Base-by-base conservation (phyloP, 2,888 invertebrate genomes). In the Acanthosepion pharaonis region DNA sequence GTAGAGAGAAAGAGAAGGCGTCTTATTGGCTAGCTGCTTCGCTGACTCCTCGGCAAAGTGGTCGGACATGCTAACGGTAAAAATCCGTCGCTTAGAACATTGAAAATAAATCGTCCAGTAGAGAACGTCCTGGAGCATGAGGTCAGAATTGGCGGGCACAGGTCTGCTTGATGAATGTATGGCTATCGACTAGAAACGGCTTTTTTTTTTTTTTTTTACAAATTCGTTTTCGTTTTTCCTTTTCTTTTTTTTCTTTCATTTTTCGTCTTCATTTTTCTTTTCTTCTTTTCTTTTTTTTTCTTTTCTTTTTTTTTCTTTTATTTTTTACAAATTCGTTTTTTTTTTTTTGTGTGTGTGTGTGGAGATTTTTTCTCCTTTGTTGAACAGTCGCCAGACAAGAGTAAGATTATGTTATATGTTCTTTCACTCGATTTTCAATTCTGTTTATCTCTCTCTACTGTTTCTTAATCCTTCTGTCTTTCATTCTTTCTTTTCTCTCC, bases 141-240 rank as follows among this genome's bases (percentile, higher is more conserved):
- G 78, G 78, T 78, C 78, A n/a, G 78, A 78, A n/a, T 78, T 33
- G 78, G 78, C n/a, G n/a, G 78, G 78, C 78, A 78, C n/a, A 78
- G 78, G 78, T 78, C n/a, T n/a, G 78, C 78, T 78, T 78, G 78
- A 78, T 78, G n/a, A 78, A 78, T 78, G 78, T 78, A 78, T 78
- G 78, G n/a, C 78, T 15, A 78, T 78, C 78, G 11, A 78, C 33
- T 78, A 78, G 78, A 33, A 78, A 78, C n/a, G 11, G 78, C n/a
- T 78, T 78, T 33, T 78, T 15, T 78, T 23, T 64, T 25, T 64
- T 64, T 1, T 23, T 64, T 23, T 64, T 8, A 25, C 25, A 8
- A 25, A 8, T 11, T n/a, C 18, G 8, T 78, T 8, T 78, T 8
- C 9, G 9, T 78, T 78, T n/a, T 78, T 8, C n/a, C n/a, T 78